Conservation (phyloP, 2,797 vertebrate species). For the Scarus forsteni region DNA sequence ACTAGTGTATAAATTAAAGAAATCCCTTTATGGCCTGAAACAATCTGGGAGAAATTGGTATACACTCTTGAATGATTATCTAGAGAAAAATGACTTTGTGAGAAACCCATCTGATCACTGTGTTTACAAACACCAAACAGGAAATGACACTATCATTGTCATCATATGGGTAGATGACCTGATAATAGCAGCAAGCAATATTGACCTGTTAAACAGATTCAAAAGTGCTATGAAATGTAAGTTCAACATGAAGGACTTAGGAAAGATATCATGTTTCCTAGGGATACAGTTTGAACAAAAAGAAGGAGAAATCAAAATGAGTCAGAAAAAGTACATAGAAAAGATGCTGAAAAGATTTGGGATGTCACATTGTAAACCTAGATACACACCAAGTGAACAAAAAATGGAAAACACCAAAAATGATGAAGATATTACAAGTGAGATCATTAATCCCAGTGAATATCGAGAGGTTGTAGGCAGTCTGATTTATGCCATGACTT, state of each 20-base stretch:
- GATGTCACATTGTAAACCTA: no score
- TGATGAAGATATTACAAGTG: no score
- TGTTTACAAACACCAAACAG: neutral
- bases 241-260: neutral
- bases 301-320: neutral
- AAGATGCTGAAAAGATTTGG: no score
- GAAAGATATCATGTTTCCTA: no score
- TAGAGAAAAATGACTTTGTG: neutral
- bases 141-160: neutral
- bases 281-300: neutral
- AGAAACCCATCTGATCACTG: neutral
- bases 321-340: no score
- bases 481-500: no score
- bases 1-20: no score
- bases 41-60: neutral
- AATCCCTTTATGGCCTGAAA: no score
- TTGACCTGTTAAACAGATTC: neutral
- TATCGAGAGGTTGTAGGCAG: no score
- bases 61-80: neutral
- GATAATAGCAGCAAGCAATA: neutral
- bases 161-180: neutral
- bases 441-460: no score
- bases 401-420: neutral
- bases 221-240: neutral
- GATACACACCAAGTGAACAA: no score